phyloP scores from a whole-genome alignment of 2,113 vertebrate species.

The Anoura caudifer region DNA sequence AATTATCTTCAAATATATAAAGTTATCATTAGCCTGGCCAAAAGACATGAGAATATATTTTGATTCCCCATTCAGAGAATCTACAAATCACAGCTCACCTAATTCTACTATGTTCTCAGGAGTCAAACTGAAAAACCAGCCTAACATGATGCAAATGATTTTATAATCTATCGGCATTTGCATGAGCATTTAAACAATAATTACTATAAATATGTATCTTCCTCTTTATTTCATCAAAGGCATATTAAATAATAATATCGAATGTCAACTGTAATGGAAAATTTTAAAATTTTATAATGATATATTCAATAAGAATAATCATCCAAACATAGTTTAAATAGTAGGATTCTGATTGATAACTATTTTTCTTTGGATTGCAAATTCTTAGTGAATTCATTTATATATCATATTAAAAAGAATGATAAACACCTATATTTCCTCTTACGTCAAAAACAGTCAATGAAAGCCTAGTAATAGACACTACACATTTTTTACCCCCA shows the following conservation, averaged over 20 bases:
- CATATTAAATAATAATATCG: not conserved
- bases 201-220: not conserved
- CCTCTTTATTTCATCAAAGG: not conserved
- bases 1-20: conserved; percentile 38
- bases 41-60: not conserved
- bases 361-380: conserved; percentile 10
- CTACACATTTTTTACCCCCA: not conserved
- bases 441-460: not conserved
- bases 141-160: not conserved
- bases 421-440: conserved; percentile 8
- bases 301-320: not conserved
- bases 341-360: not conserved
- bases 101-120: not conserved
- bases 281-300: not conserved
- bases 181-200: not conserved
- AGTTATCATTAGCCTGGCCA: not conserved
- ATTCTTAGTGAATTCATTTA: conserved; percentile 15
- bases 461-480: not conserved
- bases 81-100: not conserved
- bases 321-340: not conserved
- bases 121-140: not conserved
- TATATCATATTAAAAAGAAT: not conserved
- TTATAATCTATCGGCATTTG: not conserved
- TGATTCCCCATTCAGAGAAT: not conserved
- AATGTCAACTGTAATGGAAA: not conserved